Percentiles rank a stretch among this genome's conserved stretches.
Evolutionary conservation across 2,797 vertebrate species (phyloP).

Genomic region (Podarcis siculus): DNA sequence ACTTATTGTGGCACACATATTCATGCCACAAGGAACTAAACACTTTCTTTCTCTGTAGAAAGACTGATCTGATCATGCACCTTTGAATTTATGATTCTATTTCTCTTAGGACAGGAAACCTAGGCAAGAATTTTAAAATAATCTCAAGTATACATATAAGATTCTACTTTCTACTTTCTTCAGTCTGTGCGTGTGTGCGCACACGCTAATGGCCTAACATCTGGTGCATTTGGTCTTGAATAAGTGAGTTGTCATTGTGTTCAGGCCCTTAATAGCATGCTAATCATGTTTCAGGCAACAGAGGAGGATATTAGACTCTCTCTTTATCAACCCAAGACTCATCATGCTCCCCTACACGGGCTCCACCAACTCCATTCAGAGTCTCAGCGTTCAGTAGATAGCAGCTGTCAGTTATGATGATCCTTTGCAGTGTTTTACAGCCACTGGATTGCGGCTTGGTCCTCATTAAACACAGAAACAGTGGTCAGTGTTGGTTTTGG

Average conservation of each 20-base stretch:
- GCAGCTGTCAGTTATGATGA: background rate
- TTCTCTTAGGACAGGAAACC: background rate
- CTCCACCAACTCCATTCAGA: constrained; percentile 2
- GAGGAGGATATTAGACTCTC: constrained; percentile 22
- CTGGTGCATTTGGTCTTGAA: rapidly evolving
- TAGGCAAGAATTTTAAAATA: background rate
- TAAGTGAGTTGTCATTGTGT: constrained; percentile 11
- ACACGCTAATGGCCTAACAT: background rate
- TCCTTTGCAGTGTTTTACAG: background rate
- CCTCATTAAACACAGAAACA: background rate
- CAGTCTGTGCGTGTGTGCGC: too few species aligned
- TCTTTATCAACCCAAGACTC: constrained; percentile 15
- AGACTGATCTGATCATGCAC: background rate
- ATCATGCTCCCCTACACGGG: background rate
- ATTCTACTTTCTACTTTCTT: constrained; percentile 1
- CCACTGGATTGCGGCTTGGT: background rate
- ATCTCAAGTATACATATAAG: background rate
- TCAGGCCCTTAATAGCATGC: constrained; percentile 7
- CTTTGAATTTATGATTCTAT: background rate
- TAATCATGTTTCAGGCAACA: constrained; percentile 30
- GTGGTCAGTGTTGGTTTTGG: background rate
- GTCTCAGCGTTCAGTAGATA: constrained; percentile 13
- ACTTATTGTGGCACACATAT: background rate
- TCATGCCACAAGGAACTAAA: background rate
- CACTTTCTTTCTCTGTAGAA: background rate